phyloP scores from a whole-genome alignment of 2,113 vertebrate species.

The Cisticola juncidis region DNA sequence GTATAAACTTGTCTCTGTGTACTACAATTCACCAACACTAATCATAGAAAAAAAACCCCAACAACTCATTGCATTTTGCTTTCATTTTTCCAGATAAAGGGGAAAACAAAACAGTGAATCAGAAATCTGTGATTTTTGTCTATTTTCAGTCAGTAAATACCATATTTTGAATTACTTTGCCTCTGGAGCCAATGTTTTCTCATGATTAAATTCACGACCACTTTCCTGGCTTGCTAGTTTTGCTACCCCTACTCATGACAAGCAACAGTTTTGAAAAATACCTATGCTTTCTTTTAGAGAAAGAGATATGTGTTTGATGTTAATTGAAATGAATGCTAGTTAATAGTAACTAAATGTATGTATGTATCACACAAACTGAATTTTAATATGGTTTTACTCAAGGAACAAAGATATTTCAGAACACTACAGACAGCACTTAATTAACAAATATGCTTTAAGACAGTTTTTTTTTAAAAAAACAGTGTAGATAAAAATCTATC shows the following conservation, averaged over 20 bases:
- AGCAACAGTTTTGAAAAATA: background rate
- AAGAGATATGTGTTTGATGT: background rate
- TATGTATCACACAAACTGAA: background rate
- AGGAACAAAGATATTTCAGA: background rate
- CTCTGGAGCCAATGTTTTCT: background rate
- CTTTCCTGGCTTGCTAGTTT: background rate
- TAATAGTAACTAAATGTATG: background rate
- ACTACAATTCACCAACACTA: background rate
- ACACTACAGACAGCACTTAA: background rate
- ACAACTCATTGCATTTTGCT: background rate
- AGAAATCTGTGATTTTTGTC: background rate
- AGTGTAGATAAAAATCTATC: background rate
- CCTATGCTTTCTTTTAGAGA: background rate
- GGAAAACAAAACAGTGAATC: constrained; percentile 10
- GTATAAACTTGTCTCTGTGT: background rate
- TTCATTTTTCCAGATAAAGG: background rate
- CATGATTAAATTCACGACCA: background rate
- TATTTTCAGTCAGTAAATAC: background rate
- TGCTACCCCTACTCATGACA: background rate
- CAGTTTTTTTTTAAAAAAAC: background rate
- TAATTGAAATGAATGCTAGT: background rate
- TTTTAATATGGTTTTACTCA: background rate
- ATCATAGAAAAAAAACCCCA: background rate
- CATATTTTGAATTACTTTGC: background rate
- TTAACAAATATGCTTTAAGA: background rate